Evolutionary conservation across 2,113 vertebrate species (phyloP), one percentile per base, ranked within the genome.

Genomic region (Crotophaga sulcirostris): DNA sequence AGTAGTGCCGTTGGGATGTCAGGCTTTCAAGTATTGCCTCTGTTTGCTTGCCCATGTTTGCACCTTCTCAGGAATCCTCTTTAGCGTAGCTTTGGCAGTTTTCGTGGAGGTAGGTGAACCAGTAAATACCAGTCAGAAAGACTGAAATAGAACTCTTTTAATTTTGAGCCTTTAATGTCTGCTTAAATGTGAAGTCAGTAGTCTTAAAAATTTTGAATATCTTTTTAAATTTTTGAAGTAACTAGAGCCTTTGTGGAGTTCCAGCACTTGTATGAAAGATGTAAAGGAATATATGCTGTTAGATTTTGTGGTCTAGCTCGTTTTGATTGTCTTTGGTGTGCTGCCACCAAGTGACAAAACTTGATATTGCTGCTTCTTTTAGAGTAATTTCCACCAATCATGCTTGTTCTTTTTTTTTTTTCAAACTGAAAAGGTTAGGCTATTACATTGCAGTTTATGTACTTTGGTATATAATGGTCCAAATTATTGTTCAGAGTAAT

Each of bases 291-390:
- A 6, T 16, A 16, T 38, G 33, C 63, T 20, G 18, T 8, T 10
- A 19, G 25, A 42, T 49, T 26, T 10, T 23, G 25, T 42, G 15
- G 17, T 9, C 25, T 49, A 9, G 16, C 20, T 29, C 31, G 3
- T 28, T 79, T 79, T 36, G 42, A 20, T 94, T 96, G 76, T 76
- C 45, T 67, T 91, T 95, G 34, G 34, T 97, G 56, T 92, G 76
- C 94, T 96, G 96, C 96, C 96, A 96, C 64, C 96, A 68, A 38
- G 92, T 84, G 96, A 72, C 88, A 84, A 68, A 58, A 34, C 9
- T 56, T 40, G 44, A 24, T 75, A 84, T 40, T 89, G 68, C 72
- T 54, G 11, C 20, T 16, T 36, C 24, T 49, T 36, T 14, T 6
- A 19, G 44, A 16, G 21, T 25, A 8, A 13, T 33, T 89, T 34